Percentiles rank a stretch among this genome's conserved stretches.
Evolutionary conservation across 92 coral and sea anemone species (phyloP).

Genomic region (Palythoa grandiflora): DNA sequence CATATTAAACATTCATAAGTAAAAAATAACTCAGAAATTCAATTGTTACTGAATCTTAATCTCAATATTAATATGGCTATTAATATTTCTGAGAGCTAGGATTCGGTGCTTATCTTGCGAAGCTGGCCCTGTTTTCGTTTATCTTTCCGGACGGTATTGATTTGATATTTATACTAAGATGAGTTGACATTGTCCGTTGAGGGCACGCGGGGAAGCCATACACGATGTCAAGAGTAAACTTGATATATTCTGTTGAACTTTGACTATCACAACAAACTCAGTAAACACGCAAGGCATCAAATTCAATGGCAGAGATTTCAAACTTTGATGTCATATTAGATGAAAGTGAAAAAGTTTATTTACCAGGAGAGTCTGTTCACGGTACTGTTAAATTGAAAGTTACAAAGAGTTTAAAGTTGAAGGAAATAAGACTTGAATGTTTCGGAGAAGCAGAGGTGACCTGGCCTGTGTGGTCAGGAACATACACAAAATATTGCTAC

Average conservation of each 20-base stretch:
- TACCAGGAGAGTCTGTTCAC: slow-evolving; percentile 71
- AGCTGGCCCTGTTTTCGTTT: background rate
- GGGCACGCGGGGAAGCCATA: too few relatives aligned
- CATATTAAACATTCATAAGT: too few relatives aligned
- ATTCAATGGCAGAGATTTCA: slow-evolving; percentile 27
- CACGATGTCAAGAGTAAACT: too few relatives aligned
- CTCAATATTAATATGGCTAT: too few relatives aligned
- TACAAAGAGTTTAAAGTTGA: slow-evolving; percentile 51
- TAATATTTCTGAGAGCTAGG: too few relatives aligned
- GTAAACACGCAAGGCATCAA: too few relatives aligned
- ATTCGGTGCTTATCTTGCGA: background rate
- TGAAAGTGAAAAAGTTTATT: slow-evolving; percentile 58
- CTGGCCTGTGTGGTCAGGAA: slow-evolving; percentile 79
- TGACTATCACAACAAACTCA: too few relatives aligned
- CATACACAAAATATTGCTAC: slow-evolving; percentile 71
- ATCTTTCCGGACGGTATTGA: slow-evolving; percentile 18
- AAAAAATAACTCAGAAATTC: too few relatives aligned
- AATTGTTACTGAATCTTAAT: too few relatives aligned
- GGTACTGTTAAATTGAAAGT: slow-evolving; percentile 65
- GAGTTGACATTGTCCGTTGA: background rate
- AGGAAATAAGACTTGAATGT: slow-evolving; percentile 70
- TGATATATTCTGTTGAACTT: too few relatives aligned
- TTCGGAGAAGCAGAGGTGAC: slow-evolving; percentile 79
- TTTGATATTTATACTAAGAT: background rate
- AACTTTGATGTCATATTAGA: slow-evolving; percentile 65